Conservation (phyloP, 2,888 invertebrate species). For the Abscondita cerata region DNA sequence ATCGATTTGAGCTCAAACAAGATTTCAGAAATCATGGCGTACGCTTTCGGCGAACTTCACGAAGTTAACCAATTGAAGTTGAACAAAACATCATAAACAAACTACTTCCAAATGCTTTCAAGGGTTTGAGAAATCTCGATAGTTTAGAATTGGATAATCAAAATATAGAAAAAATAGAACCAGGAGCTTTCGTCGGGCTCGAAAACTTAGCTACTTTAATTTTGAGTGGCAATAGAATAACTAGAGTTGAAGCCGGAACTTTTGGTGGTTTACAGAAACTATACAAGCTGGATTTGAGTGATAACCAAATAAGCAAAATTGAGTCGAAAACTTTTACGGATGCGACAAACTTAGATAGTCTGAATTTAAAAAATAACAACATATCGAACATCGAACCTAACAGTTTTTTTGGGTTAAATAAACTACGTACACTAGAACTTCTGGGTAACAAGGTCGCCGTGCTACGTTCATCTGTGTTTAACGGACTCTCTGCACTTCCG, state of each 20-base stretch:
- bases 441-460: too few relatives aligned
- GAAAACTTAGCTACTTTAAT: neutral
- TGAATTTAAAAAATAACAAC: neutral
- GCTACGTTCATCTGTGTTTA: too few relatives aligned
- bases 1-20: conserved; percentile 2
- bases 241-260: too few relatives aligned
- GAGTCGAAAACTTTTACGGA: too few relatives aligned
- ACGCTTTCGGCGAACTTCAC: neutral
- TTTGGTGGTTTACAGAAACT: neutral
- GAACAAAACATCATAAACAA: neutral
- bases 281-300: neutral
- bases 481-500: neutral
- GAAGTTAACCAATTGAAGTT: neutral
- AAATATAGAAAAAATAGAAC: neutral
- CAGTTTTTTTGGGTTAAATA: neutral
- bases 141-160: neutral
- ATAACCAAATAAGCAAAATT: neutral
- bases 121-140: neutral
- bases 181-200: neutral
- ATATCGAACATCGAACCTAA: neutral
- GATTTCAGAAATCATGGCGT: neutral
- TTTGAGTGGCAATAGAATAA: neutral
- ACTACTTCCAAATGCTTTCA: neutral
- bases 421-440: too few relatives aligned
- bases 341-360: neutral